Evolutionary conservation across 2,888 invertebrate species (phyloP).

Genomic region (Eupsilia transversa): DNA sequence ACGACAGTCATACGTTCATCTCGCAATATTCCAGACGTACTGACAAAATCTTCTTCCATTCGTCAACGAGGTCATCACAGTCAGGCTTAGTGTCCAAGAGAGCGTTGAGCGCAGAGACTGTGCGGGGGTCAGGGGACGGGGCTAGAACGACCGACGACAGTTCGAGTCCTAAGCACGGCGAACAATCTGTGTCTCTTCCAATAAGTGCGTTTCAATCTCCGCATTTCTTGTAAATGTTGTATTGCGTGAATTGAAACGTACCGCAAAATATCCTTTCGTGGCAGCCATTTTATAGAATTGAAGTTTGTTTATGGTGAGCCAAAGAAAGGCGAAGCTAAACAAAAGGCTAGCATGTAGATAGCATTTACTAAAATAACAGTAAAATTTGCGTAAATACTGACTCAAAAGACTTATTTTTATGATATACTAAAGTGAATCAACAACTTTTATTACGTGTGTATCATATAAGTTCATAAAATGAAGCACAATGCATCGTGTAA

Average conservation of each 20-base stretch:
- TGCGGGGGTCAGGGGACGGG: too few relatives aligned
- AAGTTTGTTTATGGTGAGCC: constrained; percentile 85
- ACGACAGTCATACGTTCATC: background rate
- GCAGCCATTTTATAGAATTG: constrained; percentile 89
- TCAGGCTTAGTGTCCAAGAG: too few relatives aligned
- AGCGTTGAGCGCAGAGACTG: too few relatives aligned
- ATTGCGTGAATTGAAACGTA: constrained; percentile 71
- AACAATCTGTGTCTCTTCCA: background rate
- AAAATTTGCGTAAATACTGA: constrained; percentile 78
- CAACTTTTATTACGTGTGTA: constrained; percentile 74
- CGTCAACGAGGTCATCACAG: too few relatives aligned
- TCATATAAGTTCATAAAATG: constrained; percentile 80
- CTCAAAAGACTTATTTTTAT: constrained; percentile 74
- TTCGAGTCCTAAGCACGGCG: background rate
- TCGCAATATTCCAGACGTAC: background rate
- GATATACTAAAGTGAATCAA: constrained; percentile 75
- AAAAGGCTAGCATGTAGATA: constrained; percentile 90
- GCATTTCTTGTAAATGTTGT: background rate
- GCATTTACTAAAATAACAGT: constrained; percentile 85
- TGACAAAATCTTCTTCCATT: too few relatives aligned
- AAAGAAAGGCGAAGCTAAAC: constrained; percentile 91
- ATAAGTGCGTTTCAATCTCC: background rate
- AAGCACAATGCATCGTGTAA: constrained; percentile 89
- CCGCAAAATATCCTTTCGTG: constrained; percentile 79
- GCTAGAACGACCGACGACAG: background rate